Evolutionary conservation across 2,888 invertebrate species (phyloP).

Genomic region (Aricia artaxerxes): DNA sequence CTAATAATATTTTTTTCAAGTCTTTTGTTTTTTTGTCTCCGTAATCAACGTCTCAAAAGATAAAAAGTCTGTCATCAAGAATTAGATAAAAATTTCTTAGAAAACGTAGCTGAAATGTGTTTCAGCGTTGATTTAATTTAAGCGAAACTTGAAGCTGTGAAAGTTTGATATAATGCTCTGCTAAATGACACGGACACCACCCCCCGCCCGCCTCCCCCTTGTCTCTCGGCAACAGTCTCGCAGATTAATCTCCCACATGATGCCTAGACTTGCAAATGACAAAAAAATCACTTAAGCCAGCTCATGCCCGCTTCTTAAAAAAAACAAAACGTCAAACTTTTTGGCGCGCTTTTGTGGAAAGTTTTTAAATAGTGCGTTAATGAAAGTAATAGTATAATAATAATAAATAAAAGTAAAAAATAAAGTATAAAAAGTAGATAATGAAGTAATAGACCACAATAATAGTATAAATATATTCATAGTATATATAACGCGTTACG

Average conservation of each 20-base stretch:
- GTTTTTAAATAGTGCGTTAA: not conserved
- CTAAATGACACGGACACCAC: constrained; percentile 22
- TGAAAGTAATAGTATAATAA: too few species aligned
- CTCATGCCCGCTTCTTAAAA: not conserved
- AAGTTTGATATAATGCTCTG: constrained; percentile 20
- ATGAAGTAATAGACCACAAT: too few species aligned
- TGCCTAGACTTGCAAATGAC: constrained; percentile 14
- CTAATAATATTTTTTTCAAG: not conserved
- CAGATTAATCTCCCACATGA: constrained; percentile 15
- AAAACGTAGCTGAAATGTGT: constrained; percentile 7
- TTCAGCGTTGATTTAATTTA: constrained; percentile 18
- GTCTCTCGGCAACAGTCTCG: constrained; percentile 10
- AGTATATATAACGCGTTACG: not conserved
- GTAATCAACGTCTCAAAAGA: not conserved
- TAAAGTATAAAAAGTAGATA: too few species aligned
- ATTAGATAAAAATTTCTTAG: not conserved
- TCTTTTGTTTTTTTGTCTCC: not conserved
- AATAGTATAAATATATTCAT: too few species aligned
- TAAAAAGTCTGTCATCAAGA: not conserved
- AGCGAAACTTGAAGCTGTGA: constrained; percentile 14
- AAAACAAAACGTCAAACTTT: not conserved
- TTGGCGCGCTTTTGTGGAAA: not conserved
- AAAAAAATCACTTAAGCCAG: constrained; percentile 14
- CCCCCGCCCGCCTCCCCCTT: not conserved
- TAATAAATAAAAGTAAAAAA: too few species aligned